Conservation (phyloP, 2,797 vertebrate species). For the Labeo calbasu region DNA sequence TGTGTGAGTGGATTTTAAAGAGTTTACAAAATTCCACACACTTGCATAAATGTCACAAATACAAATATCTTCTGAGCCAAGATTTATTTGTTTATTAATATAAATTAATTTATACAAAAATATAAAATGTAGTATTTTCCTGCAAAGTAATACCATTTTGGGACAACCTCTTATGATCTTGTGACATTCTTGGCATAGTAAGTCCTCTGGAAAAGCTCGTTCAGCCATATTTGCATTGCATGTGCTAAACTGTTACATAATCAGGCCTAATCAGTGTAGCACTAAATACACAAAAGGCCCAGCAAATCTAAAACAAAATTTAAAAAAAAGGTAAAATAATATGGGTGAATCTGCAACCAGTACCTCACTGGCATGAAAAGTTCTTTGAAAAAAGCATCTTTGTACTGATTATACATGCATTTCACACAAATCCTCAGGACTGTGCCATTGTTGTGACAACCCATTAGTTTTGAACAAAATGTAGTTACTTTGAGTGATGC, state of each 20-base stretch:
- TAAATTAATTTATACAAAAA: not conserved
- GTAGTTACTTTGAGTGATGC: conserved; percentile 14
- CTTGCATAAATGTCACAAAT: not conserved
- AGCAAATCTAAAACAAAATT: not conserved
- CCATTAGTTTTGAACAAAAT: not conserved
- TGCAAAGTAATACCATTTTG: not conserved
- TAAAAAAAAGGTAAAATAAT: not conserved
- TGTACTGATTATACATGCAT: not conserved
- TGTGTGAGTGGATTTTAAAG: not conserved
- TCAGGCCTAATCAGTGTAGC: not conserved
- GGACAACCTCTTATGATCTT: not conserved
- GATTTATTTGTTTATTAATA: not conserved
- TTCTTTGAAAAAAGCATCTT: no score
- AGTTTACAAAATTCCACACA: not conserved
- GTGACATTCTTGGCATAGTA: not conserved
- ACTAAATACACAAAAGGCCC: not conserved
- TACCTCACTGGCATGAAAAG: no score
- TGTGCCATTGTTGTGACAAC: conserved; percentile 15
- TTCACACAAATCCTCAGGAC: not conserved
- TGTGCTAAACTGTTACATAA: not conserved
- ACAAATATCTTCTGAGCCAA: not conserved
- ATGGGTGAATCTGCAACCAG: not conserved
- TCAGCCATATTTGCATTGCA: not conserved
- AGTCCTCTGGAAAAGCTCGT: conserved; percentile 9
- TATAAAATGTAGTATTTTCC: not conserved